A percentile compares a stretch with the other conserved stretches of the same genome.
These are phyloP conservation scores for Strongylocentrotus purpuratus DNA, from an alignment of 35 echinoderm and acorn worm species.

Conservation along the genomic window DNA sequence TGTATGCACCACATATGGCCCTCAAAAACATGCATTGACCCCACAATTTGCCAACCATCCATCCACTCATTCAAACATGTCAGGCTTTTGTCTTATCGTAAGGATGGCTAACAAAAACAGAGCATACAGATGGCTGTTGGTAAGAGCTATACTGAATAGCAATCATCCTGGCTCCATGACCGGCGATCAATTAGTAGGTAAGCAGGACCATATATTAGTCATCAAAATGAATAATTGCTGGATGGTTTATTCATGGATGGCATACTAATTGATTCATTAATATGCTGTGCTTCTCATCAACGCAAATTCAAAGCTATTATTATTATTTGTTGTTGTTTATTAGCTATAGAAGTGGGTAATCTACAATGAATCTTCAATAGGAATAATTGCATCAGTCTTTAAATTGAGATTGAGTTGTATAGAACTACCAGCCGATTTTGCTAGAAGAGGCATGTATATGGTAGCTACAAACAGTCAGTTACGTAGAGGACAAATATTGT, in stretches of 20 bases:
- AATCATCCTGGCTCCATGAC: not conserved
- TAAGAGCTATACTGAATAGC: not conserved
- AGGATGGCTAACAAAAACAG: not conserved
- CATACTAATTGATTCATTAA: constrained; percentile 1
- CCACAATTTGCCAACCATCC: not conserved
- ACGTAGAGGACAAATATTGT: not conserved
- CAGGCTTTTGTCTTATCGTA: not conserved
- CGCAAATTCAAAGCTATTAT: not conserved
- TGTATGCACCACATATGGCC: not conserved
- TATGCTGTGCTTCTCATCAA: not conserved
- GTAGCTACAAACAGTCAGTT: no score
- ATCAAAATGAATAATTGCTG: not conserved
- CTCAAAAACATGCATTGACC: not conserved
- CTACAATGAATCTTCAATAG: no score
- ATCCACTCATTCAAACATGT: not conserved
- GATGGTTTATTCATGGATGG: not conserved
- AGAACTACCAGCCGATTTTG: no score
- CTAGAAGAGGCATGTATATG: no score
- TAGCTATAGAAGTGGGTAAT: no score
- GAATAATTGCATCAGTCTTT: no score
- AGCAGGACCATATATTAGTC: not conserved
- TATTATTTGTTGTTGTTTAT: not conserved
- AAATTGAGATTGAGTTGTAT: no score
- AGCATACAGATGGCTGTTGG: not conserved
- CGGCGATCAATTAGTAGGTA: not conserved